phyloP scores from a whole-genome alignment of 2,113 vertebrate genomes.

The Tyto alba region DNA sequence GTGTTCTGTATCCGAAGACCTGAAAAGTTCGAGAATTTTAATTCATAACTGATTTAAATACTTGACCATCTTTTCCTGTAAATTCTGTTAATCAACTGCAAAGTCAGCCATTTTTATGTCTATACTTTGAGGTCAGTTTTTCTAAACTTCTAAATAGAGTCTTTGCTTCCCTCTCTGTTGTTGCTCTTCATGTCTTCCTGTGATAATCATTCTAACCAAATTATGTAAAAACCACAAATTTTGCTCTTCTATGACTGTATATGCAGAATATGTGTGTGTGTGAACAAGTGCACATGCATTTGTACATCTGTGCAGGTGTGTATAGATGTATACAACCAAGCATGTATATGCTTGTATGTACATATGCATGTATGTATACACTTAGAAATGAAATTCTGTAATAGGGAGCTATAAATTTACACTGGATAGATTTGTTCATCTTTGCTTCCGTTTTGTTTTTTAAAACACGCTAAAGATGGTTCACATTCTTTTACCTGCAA shows the following conservation, averaged over 20 bases:
- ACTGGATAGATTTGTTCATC: background rate
- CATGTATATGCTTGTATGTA: background rate
- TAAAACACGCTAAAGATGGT: background rate
- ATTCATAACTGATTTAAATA: background rate
- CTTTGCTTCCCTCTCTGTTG: background rate
- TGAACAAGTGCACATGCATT: rapidly evolving
- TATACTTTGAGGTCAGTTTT: background rate
- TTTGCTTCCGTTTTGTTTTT: background rate
- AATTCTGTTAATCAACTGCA: background rate
- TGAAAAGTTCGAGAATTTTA: background rate
- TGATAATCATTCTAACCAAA: background rate
- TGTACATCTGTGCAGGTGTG: background rate
- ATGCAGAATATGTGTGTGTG: background rate
- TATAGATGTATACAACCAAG: no score
- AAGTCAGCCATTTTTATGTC: background rate
- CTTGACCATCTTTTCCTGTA: background rate
- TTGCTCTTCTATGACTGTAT: background rate
- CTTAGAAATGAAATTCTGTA: background rate
- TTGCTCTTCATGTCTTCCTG: background rate
- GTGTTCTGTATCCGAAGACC: background rate
- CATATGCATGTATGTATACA: background rate
- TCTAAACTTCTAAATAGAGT: background rate
- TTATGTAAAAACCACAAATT: rapidly evolving
- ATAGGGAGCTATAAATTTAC: background rate
- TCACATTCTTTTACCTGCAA: background rate